Evolutionary conservation across 2,888 invertebrate genomes (phyloP), one percentile per base, ranked within the genome.

Genomic region (Ephialtes manifestator): DNA sequence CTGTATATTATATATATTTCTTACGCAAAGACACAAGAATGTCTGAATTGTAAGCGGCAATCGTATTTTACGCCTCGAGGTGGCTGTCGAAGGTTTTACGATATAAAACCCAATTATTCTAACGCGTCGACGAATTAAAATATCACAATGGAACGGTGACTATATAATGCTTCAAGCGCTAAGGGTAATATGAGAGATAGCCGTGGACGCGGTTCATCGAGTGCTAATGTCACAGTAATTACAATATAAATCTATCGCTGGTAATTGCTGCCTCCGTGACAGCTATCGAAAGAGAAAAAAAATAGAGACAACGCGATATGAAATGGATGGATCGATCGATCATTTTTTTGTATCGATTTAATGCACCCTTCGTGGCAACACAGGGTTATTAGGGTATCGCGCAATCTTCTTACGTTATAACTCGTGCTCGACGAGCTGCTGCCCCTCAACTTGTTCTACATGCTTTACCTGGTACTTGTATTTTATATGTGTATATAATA

Each of bases 191-290:
- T n/a, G n/a, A 63, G 46, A 3, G 60, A 74, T 72, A 13, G 60
- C 39, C 39, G 63, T 65, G 67, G 81, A 81, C 58, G 72, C 72
- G 77, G 76, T 76, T 68, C 77, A 72, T 71, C 67, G 84, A 74
- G 55, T 53, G 60, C 81, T 81, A 74, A 77, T 81, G 63, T 55
- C 20, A 4, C n/a, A 28, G 63, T 81, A 81, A 84, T 84, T 77
- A 77, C 67, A 75, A 63, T 68, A n/a, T 65, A 53, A 35, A 65
- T 72, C 53, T 10, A 65, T 13, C 53, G 72, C 0, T n/a, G 13
- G 28, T 24, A 65, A 80, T 71, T 60, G 60, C 63, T 35, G 39
- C n/a, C 18, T 58, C 1, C 13, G 10, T 20, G 31, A 31, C 28
- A 31, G 18, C 13, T 11, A n/a, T 43, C 5, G 20, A 67, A 55